Percentiles rank a stretch among this genome's conserved stretches.
phyloP scores from a whole-genome alignment of 2,113 vertebrate species.

The Anarhynchus alexandrinus region DNA sequence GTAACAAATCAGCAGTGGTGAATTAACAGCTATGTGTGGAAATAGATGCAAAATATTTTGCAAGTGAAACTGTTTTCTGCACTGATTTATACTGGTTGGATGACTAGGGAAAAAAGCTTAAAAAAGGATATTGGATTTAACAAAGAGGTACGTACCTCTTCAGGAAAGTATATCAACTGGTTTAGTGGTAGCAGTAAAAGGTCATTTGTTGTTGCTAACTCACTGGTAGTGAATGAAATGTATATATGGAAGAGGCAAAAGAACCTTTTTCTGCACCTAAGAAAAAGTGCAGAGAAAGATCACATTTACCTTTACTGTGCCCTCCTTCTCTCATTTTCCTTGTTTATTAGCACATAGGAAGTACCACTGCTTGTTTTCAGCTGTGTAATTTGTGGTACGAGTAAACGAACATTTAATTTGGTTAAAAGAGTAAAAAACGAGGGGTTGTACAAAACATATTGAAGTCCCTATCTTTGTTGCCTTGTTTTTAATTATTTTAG shows the following conservation, averaged over 20 bases:
- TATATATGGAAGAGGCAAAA: neutral
- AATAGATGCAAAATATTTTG: neutral
- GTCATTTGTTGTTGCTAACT: neutral
- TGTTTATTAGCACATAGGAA: neutral
- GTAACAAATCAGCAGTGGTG: neutral
- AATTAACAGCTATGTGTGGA: neutral
- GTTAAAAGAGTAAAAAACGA: neutral
- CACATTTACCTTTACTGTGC: fast-evolving
- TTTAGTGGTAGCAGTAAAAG: neutral
- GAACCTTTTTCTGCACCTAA: neutral
- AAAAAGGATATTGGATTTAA: neutral
- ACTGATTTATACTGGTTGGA: neutral
- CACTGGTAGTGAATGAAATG: neutral
- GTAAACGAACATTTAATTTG: neutral
- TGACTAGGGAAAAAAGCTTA: neutral
- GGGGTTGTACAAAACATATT: neutral
- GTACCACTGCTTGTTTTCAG: neutral
- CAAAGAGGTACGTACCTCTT: fast-evolving
- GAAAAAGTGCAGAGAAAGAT: neutral
- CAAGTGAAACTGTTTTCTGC: neutral
- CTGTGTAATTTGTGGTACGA: neutral
- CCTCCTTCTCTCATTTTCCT: neutral
- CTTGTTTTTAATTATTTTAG: neutral
- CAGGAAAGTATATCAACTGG: neutral
- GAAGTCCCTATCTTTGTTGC: neutral